phyloP scores from a whole-genome alignment of 2,113 vertebrate species.

The human (Homo sapiens) region GRCh38 chr4:36346501-36347000 shows the following conservation, averaged over 20 bases:
- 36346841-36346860: neutral
- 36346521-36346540: neutral
- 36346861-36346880: neutral
- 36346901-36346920: neutral
- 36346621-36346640: too few species aligned
- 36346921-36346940: neutral
- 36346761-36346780: neutral
- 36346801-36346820: neutral
- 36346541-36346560: fast-evolving
- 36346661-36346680: neutral
- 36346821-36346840: neutral
- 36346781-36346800: neutral
- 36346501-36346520: neutral
- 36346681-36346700: neutral
- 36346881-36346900: neutral
- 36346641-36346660: too few species aligned
- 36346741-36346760: neutral
- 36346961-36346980: neutral
- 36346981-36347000: neutral
- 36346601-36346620: neutral
- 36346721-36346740: neutral
- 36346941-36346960: fast-evolving
- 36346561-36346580: neutral
- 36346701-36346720: neutral
- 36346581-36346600: too few species aligned